Percentiles rank a stretch among this genome's conserved stretches.
phyloP scores from a whole-genome alignment of 2,113 vertebrate genomes.

The Scatophagus argus region DNA sequence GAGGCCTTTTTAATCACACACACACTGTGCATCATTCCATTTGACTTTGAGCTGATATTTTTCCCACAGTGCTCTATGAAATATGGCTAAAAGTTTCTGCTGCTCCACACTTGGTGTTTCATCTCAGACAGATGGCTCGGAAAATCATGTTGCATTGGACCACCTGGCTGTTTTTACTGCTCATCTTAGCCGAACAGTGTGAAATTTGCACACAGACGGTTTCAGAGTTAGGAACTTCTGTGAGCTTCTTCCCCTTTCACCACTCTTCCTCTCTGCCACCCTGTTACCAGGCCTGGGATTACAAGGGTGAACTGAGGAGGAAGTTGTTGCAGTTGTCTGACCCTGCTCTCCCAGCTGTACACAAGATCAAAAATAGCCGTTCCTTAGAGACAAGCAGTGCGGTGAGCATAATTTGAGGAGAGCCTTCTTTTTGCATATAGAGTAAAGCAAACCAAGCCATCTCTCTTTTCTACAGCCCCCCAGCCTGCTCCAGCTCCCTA shows the following conservation, averaged over 20 bases:
- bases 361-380: conserved; percentile 60
- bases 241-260: conserved; percentile 45
- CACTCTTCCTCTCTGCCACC: conserved; percentile 37
- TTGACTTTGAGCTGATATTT: neutral
- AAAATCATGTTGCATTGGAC: conserved; percentile 4
- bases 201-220: conserved; percentile 16
- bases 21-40: conserved; percentile 8
- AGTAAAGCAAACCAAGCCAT: conserved; percentile 6
- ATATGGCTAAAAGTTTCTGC: neutral
- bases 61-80: neutral
- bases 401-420: conserved; percentile 29
- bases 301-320: conserved; percentile 49
- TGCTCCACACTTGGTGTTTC: conserved; percentile 1
- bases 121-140: neutral
- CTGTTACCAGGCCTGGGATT: conserved; percentile 35
- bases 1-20: conserved; percentile 17
- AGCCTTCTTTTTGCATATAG: neutral
- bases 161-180: neutral
- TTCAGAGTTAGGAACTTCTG: conserved; percentile 38
- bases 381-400: conserved; percentile 27
- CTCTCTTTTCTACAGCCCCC: neutral
- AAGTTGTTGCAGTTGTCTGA: conserved; percentile 57
- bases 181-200: neutral
- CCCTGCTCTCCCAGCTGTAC: conserved; percentile 37
- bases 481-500: conserved; percentile 1